These are phyloP conservation scores for Leptinotarsa texana DNA, from an alignment of 1,140 invertebrate species.

Conservation along the genomic window DNA sequence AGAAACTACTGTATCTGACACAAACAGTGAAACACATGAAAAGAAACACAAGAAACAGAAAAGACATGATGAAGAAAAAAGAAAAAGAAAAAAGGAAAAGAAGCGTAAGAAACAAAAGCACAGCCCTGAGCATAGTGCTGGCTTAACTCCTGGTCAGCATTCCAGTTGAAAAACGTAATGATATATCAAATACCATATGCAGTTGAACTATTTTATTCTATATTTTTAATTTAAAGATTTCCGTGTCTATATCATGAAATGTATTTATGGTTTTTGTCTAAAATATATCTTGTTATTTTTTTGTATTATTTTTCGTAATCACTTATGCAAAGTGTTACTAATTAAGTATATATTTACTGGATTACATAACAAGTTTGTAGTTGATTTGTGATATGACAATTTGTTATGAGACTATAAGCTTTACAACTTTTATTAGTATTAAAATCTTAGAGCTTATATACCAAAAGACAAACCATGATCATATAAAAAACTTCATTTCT, in stretches of 20 bases:
- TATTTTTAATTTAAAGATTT: not conserved
- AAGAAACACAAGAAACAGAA: slow-evolving; percentile 97
- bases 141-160: slow-evolving; percentile 73
- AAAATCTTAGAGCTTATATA: too few relatives aligned
- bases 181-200: slow-evolving; percentile 16
- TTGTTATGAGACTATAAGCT: too few relatives aligned
- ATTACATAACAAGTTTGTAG: too few relatives aligned
- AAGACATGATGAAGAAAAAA: slow-evolving; percentile 90
- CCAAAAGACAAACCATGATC: too few relatives aligned
- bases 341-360: too few relatives aligned
- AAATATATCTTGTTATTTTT: not conserved
- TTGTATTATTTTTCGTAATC: not conserved
- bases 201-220: not conserved
- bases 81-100: slow-evolving; percentile 94
- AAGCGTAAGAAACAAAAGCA: slow-evolving; percentile 94
- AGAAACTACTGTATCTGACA: slow-evolving; percentile 68
- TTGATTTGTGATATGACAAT: too few relatives aligned
- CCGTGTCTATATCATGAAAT: not conserved
- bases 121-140: slow-evolving; percentile 81
- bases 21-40: slow-evolving; percentile 82
- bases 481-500: too few relatives aligned
- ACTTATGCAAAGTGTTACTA: too few relatives aligned
- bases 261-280: slow-evolving; percentile 23
- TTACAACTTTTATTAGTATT: too few relatives aligned
- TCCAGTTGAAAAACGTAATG: slow-evolving; percentile 34